Evolutionary conservation across 2,113 vertebrate species (phyloP).

Genomic region (Sus scrofa): T2T-Sscrofa CM000820.6:55086001-55086500

Average conservation of each 20-base stretch:
- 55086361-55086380: not conserved
- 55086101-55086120: not conserved
- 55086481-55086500: not conserved
- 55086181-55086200: not conserved
- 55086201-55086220: rapidly evolving
- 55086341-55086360: not conserved
- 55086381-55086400: not conserved
- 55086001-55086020: not conserved
- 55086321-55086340: not conserved
- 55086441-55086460: not conserved
- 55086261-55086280: not conserved
- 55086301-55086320: not conserved
- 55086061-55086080: slow-evolving; percentile 29
- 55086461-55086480: not conserved
- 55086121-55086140: not conserved
- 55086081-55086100: not conserved
- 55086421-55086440: not conserved
- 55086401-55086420: slow-evolving; percentile 20
- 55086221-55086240: not conserved
- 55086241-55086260: not conserved
- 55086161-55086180: not conserved
- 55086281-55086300: not conserved
- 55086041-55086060: not conserved
- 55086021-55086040: slow-evolving; percentile 16
- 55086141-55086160: not conserved